Evolutionary conservation across 2,888 invertebrate species (phyloP), one percentile per base, ranked within the genome.

Genomic region (Tortrix viridana): DNA sequence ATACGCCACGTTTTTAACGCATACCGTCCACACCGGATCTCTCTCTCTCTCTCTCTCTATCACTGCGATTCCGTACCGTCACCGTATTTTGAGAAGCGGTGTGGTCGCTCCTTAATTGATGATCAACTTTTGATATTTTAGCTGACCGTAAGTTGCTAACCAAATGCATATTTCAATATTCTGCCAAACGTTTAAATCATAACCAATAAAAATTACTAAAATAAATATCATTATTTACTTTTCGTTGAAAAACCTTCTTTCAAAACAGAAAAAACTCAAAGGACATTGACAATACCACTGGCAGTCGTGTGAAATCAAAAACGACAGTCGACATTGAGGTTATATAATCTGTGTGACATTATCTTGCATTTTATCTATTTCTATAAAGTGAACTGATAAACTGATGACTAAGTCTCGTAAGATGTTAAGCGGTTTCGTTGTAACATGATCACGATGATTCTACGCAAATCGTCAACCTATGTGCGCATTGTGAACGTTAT

Each of bases 281-380:
- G 44, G 32, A 22, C n/a, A 47, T 60, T 62, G 62, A 57, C 62
- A 18, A 41, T 41, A 54, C 43, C 50, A 52, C 62, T 62, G 63
- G 48, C 63, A 53, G 38, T 26, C 12, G 54, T 22, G 44, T 19
- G 49, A 63, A 63, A 57, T 41, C 46, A 12, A 47, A 44, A 37
- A 22, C 52, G 44, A 55, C 44, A 57, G 38, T 5, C 47, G 26
- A 52, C 50, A 41, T 38, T 52, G 57, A 63, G 52, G 62, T 57
- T 52, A 47, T 52, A 56, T 46, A 56, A 57, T 57, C 52, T 20
- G 44, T 43, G 49, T 44, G 54, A 54, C 44, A 38, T 62, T 52
- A 57, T 63, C 50, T 63, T 49, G 57, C 47, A 52, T 52, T 63
- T 63, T 63, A 63, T 63, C 57, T n/a, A 41, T 63, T 57, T 43